Base-by-base conservation (phyloP, 2,888 invertebrate genomes). In the Ptychoptera contaminata region DNA sequence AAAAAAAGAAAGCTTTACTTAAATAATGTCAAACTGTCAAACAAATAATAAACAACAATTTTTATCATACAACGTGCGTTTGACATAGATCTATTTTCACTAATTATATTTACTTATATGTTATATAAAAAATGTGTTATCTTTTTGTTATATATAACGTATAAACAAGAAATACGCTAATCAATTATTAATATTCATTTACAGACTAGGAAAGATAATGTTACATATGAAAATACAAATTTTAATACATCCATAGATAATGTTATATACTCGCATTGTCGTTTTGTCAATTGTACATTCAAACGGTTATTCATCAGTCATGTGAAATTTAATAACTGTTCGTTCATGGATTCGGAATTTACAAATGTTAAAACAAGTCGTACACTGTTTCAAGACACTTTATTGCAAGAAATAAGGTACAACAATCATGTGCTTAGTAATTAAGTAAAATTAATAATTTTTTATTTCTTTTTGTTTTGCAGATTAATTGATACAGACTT, bases 311-410 rank as follows among this genome's bases (percentile, higher is more conserved):
- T 79, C 52, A 69, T 84, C 59, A 81, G 76, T 48, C 82, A 83
- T 54, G 79, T 82, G 15, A 67, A 74, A 47, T 84, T 84, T 60
- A 64, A 67, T 51, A 79, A 79, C 56, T 82, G 83, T 57, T 69
- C 76, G 7, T 79, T 85, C 56, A 65, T 67, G n/a, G 73, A 76
- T 37, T 75, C 76, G 4, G 75, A 77, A 51, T 79, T 85, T 56
- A 71, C 74, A 30, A 80, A 78, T 52, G 75, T 84, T 37, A 80
- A 78, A 59, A 77, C 79, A 11, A 81, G 81, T 40, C 73, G 74
- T 45, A 77, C 79, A 0, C 71, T 68, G 49, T 83, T 84, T 58
- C 67, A 67, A 38, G 72, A 75, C 44, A 74, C 75, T 37, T 55
- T 69, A 5, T 76, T 83, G 48, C 66, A 72, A 43, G 71, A 77